Evolutionary conservation across 2,113 vertebrate genomes (phyloP).

Genomic region (Oreochromis tanganicae): DNA sequence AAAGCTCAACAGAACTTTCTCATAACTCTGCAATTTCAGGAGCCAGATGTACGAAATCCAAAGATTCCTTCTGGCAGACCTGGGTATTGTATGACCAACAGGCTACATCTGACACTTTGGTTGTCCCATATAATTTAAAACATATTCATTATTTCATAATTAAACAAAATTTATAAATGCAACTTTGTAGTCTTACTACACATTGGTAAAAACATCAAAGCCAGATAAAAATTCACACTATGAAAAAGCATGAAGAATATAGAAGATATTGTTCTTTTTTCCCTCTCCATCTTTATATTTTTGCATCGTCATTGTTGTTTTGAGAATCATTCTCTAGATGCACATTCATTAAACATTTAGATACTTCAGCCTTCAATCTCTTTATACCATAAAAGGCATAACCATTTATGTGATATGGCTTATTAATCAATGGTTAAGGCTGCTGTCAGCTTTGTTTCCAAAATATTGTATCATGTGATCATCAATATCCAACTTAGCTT

Average conservation of each 20-base stretch:
- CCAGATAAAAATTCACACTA: background rate
- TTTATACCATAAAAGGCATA: background rate
- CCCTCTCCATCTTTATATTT: accelerated
- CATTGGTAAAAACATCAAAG: background rate
- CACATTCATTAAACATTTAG: accelerated
- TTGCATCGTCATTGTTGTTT: background rate
- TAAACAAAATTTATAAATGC: background rate
- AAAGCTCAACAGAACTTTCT: background rate
- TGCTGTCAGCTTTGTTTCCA: background rate
- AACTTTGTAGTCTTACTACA: background rate
- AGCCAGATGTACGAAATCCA: background rate
- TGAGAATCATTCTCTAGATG: background rate
- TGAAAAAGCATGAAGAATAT: background rate
- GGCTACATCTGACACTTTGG: background rate
- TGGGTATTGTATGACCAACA: background rate
- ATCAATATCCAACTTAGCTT: background rate
- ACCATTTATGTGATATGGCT: background rate
- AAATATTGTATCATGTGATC: background rate
- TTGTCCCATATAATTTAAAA: background rate
- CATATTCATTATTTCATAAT: background rate
- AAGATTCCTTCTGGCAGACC: background rate
- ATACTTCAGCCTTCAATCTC: background rate
- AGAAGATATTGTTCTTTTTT: background rate
- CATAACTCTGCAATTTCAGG: background rate
- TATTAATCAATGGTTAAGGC: background rate